These are phyloP conservation scores for Pedetes capensis DNA, from an alignment of 2,113 vertebrate species.

Conservation along the genomic window DNA sequence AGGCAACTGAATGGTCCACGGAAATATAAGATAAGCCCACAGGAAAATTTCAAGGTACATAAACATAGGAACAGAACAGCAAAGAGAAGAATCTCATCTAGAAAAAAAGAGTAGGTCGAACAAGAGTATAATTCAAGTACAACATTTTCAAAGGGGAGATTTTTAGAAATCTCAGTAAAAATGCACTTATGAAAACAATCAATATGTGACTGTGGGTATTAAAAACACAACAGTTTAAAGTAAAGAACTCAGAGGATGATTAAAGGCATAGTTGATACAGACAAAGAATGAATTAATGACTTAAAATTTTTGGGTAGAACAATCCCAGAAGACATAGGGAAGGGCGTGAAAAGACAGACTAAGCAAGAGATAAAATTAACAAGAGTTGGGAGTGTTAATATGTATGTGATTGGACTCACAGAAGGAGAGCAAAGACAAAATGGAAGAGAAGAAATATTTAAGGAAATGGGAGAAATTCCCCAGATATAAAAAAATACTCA, in stretches of 20 bases:
- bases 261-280: background rate
- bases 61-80: background rate
- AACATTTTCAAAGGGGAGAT: background rate
- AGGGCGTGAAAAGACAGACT: background rate
- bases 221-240: background rate
- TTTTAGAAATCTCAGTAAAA: slow-evolving; percentile 11
- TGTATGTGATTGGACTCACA: background rate
- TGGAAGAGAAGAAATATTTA: background rate
- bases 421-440: background rate
- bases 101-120: background rate
- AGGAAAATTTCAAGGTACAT: background rate
- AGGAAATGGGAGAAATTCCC: background rate
- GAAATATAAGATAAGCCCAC: background rate
- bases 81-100: background rate
- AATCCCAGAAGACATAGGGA: background rate
- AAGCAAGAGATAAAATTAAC: background rate
- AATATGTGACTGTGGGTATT: background rate
- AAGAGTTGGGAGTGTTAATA: background rate
- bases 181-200: background rate
- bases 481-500: background rate
- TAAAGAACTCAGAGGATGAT: background rate
- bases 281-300: background rate
- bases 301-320: background rate
- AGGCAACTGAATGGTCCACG: background rate
- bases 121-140: background rate